phyloP scores from a whole-genome alignment of 2,888 invertebrate species.

The Drosophila cracens region DNA sequence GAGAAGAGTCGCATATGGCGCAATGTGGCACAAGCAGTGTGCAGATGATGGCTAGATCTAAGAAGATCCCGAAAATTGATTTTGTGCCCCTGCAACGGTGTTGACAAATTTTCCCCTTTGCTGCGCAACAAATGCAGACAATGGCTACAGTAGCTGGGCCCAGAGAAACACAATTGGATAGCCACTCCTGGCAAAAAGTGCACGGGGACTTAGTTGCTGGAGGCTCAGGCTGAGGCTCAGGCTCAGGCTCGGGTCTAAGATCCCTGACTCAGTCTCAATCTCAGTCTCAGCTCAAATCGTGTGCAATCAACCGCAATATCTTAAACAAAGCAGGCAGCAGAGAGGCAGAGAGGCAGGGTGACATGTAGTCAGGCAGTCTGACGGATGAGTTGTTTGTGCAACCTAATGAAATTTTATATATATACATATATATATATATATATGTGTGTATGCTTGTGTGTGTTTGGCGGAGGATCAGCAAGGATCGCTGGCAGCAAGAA shows the following conservation, averaged over 20 bases:
- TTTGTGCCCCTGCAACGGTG: slow-evolving; percentile 42
- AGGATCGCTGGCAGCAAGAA: slow-evolving; percentile 53
- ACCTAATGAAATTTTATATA: slow-evolving; percentile 70
- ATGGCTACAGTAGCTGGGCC: slow-evolving; percentile 55
- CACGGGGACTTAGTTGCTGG: slow-evolving; percentile 30
- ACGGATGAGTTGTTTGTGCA: slow-evolving; percentile 73
- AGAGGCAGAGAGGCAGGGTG: neutral
- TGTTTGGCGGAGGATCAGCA: slow-evolving; percentile 67
- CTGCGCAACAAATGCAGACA: slow-evolving; percentile 31
- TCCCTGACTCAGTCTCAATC: slow-evolving; percentile 4
- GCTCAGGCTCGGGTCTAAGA: neutral
- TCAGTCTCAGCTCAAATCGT: slow-evolving; percentile 65
- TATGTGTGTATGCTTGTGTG: neutral
- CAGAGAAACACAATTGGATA: slow-evolving; percentile 56
- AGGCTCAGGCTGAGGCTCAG: slow-evolving; percentile 19
- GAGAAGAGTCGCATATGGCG: slow-evolving; percentile 37
- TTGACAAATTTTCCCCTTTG: slow-evolving; percentile 69
- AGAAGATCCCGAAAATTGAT: slow-evolving; percentile 65
- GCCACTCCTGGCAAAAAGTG: slow-evolving; percentile 63
- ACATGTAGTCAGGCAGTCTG: slow-evolving; percentile 35
- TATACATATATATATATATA: neutral
- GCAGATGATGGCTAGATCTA: slow-evolving; percentile 46
- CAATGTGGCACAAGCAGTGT: slow-evolving; percentile 13
- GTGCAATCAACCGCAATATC: slow-evolving; percentile 81
- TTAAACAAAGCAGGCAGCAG: slow-evolving; percentile 55